Percentiles rank a stretch among this genome's conserved stretches.
Conservation (phyloP, 2,113 vertebrate species). For the Chauna torquata region DNA sequence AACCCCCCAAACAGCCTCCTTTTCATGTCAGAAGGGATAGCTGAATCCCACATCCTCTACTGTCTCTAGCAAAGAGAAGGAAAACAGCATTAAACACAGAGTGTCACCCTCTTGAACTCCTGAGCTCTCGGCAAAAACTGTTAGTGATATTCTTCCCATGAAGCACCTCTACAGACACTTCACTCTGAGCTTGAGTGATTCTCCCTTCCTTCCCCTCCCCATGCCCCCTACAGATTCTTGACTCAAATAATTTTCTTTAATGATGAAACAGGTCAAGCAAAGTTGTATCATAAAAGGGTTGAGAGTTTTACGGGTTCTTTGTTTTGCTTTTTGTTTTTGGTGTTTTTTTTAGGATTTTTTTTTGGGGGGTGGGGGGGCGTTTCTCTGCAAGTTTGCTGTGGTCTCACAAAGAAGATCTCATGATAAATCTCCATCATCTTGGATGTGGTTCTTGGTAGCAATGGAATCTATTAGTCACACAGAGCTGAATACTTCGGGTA, state of each 20-base stretch:
- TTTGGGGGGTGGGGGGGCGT: fast-evolving
- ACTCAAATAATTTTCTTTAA: neutral
- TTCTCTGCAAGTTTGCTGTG: neutral
- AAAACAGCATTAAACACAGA: neutral
- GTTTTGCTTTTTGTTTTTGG: neutral
- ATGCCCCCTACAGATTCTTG: neutral
- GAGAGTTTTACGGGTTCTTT: neutral
- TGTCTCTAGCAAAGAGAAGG: neutral
- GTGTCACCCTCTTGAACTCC: neutral
- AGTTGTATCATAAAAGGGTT: fast-evolving
- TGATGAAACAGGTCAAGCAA: neutral
- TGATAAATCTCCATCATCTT: neutral
- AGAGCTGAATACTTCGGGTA: neutral
- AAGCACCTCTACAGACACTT: neutral
- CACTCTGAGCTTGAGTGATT: neutral
- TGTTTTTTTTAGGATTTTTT: too few relatives aligned
- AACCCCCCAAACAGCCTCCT: neutral
- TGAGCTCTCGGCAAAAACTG: neutral
- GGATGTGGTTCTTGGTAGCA: neutral
- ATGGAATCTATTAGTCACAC: conserved; percentile 20
- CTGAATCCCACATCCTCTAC: neutral
- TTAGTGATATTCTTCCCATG: neutral
- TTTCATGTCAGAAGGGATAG: neutral
- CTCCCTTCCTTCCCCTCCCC: neutral
- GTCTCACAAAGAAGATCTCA: neutral